Base-by-base conservation (phyloP, 2,888 invertebrate species). In the Norana najaformis region DNA sequence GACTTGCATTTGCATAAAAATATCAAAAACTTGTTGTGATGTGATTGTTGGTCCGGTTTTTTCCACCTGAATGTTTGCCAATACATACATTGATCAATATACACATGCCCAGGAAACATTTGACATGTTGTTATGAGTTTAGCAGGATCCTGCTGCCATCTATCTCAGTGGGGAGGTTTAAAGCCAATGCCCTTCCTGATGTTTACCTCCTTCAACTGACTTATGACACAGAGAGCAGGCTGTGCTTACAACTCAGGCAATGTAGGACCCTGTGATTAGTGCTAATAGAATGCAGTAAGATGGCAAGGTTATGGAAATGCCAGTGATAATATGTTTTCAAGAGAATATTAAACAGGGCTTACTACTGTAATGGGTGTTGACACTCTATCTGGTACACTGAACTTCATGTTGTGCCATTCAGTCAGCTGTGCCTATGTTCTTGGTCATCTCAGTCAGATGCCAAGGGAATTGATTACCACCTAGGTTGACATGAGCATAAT, bases 271-370 rank as follows among this genome's bases (percentile, higher is more conserved):
- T 69, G 69, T n/a, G 69, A 8, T 69, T n/a, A 69, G n/a, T 69
- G 69, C 8, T 69, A 69, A 69, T 69, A n/a, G 69, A 69, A 69
- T 69, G n/a, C 69, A 11, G 11, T 69, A n/a, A n/a, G 47, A 47
- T 47, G 23, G 2, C n/a, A n/a, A 69, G 69, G n/a, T 13, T 69
- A 11, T 69, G 69, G 69, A 69, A 69, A 69, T 69, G 69, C 69
- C 69, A 69, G 69, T n/a, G n/a, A 69, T 69, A n/a, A 69, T 69
- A 5, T 13, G 8, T n/a, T 69, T 69, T 69, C 69, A 69, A 69
- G 69, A 69, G 69, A 30, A 69, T 69, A 69, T 69, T 69, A 69
- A 69, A 69, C 69, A 69, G 69, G n/a, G 69, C 69, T n/a, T 69
- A n/a, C 6, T n/a, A 69, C 30, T 13, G 69, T 69, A 69, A 69